Evolutionary conservation across 1,140 invertebrate species (phyloP).

Genomic region (Procambarus clarkii): DNA sequence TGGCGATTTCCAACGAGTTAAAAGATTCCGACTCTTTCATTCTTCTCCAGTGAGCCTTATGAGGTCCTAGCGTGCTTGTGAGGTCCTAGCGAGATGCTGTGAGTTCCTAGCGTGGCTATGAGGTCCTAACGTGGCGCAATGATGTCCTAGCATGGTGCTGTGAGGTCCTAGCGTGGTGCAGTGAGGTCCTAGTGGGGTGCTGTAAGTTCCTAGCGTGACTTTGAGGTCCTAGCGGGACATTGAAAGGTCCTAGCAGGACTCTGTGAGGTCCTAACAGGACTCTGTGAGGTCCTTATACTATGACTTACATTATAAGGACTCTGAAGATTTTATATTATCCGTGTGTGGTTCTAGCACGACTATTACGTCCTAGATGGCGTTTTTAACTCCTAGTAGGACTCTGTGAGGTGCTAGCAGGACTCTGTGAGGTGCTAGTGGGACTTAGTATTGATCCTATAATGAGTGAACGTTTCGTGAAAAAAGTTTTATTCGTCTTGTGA

Average conservation of each 20-base stretch:
- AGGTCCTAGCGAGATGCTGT: no score
- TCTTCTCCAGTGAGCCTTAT: neutral
- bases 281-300: no score
- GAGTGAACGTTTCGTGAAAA: no score
- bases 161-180: no score
- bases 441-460: no score
- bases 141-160: no score
- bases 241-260: neutral
- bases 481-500: no score
- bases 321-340: no score
- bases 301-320: no score
- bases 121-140: no score
- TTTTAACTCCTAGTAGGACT: neutral
- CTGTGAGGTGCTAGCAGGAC: neutral
- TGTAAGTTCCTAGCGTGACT: neutral
- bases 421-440: no score
- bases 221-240: neutral
- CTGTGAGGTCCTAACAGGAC: neutral
- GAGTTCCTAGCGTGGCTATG: no score
- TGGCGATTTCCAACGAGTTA: neutral
- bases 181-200: neutral
- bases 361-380: neutral
- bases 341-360: neutral
- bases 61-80: neutral
- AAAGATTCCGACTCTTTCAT: neutral